Evolutionary conservation across 2,888 invertebrate genomes (phyloP).

Genomic region (Orchestes rusci): DNA sequence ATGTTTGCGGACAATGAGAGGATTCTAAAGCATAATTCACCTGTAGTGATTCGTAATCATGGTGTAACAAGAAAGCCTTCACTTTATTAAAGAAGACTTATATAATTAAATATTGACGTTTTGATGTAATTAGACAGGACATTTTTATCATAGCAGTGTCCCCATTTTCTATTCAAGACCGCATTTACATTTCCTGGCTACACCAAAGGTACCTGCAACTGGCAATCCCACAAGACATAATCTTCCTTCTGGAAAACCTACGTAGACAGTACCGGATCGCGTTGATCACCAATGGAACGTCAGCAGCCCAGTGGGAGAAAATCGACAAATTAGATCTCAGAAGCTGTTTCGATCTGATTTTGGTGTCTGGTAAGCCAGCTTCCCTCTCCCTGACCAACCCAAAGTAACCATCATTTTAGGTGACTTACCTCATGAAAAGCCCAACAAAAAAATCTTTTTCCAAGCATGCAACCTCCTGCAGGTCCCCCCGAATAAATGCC

Average conservation of each 20-base stretch:
- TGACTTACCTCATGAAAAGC: constrained; percentile 82
- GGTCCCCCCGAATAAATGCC: constrained; percentile 66
- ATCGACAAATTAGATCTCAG: constrained; percentile 62
- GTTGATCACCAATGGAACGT: constrained; percentile 81
- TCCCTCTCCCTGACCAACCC: background rate
- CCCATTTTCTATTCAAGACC: background rate
- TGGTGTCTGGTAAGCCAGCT: constrained; percentile 52
- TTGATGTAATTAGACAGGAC: too few relatives aligned
- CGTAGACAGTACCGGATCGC: constrained; percentile 69
- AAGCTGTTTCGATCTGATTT: constrained; percentile 68
- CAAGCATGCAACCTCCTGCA: constrained; percentile 71
- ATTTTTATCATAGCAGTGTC: background rate
- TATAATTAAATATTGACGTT: too few relatives aligned
- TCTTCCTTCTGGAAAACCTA: constrained; percentile 60
- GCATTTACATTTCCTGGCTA: constrained; percentile 65
- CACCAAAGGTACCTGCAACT: constrained; percentile 71
- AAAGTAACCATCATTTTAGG: constrained; percentile 43
- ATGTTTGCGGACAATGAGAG: too few relatives aligned
- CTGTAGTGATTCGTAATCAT: too few relatives aligned
- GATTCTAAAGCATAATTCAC: too few relatives aligned
- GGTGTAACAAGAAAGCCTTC: too few relatives aligned
- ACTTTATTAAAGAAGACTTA: too few relatives aligned
- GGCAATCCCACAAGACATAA: constrained; percentile 60
- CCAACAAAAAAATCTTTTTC: constrained; percentile 72
- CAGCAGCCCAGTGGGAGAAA: constrained; percentile 85